Conservation (phyloP, 2,797 vertebrate genomes). For the Premnoplex brunnescens region DNA sequence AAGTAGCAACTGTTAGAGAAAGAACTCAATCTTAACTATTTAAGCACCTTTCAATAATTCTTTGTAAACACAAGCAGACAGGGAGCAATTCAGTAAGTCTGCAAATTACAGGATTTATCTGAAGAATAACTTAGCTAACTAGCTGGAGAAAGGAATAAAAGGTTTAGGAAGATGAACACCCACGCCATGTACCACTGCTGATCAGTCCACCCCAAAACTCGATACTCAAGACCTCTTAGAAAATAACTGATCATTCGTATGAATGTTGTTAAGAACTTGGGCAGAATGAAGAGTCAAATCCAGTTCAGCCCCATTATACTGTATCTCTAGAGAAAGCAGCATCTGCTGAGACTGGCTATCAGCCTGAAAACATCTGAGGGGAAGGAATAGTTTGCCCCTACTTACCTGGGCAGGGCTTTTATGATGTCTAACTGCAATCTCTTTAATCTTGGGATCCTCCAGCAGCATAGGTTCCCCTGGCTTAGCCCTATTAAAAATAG, state of each 20-base stretch:
- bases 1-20: neutral
- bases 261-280: neutral
- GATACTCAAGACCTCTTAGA: neutral
- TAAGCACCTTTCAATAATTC: neutral
- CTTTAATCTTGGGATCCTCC: slow-evolving; percentile 85
- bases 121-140: neutral
- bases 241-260: neutral
- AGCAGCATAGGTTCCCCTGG: slow-evolving; percentile 82
- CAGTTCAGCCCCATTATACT: neutral
- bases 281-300: neutral
- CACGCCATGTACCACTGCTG: neutral
- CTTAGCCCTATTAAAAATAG: slow-evolving; percentile 77
- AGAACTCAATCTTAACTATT: neutral
- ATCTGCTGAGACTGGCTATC: neutral
- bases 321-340: neutral
- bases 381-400: neutral
- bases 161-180: neutral
- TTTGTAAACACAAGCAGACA: neutral
- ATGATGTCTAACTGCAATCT: slow-evolving; percentile 82
- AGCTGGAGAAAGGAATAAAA: neutral
- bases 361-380: neutral
- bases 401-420: slow-evolving; percentile 88
- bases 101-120: neutral
- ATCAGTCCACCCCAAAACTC: neutral
- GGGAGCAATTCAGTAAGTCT: neutral